A percentile compares a stretch with the other conserved stretches of the same genome.
phyloP scores from a whole-genome alignment of 2,113 vertebrate species.

The Narcine bancroftii region DNA sequence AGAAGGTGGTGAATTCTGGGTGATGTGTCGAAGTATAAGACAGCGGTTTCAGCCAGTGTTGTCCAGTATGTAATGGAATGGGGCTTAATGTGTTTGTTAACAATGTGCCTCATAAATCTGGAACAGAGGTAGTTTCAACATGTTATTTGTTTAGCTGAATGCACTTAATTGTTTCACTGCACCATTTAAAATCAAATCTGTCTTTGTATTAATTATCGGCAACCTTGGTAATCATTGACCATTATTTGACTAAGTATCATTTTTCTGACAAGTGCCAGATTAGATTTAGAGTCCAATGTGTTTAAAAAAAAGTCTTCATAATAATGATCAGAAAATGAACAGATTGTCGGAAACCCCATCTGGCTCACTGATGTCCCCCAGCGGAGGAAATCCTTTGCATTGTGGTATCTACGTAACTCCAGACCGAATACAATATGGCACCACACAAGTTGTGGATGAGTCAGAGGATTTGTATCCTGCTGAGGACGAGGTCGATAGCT shows the following conservation, averaged over 20 bases:
- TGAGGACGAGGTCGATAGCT: no score
- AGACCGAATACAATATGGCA: no score
- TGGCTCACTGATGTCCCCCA: no score
- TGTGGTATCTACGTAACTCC: no score
- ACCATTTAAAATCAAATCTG: conserved; percentile 15
- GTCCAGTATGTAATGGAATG: background rate
- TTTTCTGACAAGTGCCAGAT: background rate
- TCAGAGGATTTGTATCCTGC: no score
- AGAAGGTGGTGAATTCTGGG: background rate
- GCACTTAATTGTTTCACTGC: background rate
- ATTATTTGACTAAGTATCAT: background rate
- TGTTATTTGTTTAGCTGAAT: background rate
- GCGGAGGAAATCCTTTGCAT: no score
- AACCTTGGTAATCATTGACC: background rate
- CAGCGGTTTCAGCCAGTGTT: background rate
- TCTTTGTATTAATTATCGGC: conserved; percentile 2
- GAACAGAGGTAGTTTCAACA: background rate
- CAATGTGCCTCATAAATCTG: background rate
- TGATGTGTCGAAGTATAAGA: background rate
- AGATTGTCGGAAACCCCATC: no score
- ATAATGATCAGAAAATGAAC: no score
- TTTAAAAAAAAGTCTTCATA: no score
- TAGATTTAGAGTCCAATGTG: background rate
- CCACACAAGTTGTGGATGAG: no score
- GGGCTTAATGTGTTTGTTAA: background rate